Base-by-base conservation (phyloP, 30 jellyfish, hydroid and myxozoan species). In the Hydra vulgaris region DNA sequence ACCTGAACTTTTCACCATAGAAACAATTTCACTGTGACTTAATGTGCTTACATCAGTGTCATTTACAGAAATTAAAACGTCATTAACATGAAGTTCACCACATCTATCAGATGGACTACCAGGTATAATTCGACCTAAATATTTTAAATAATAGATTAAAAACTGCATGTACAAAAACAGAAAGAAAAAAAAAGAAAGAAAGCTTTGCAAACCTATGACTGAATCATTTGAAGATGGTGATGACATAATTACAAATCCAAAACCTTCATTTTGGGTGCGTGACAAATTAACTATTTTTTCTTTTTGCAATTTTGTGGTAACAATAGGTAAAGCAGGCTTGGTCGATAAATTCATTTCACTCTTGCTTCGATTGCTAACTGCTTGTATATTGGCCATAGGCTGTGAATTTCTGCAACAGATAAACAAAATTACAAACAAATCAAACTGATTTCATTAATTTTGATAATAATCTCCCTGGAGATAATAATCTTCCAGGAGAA, bases 61-160 rank as follows among this genome's bases (percentile, higher is more conserved):
- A 61, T 92, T 92, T 86, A 92, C 96, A 21, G 96, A 93, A 0
- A 92, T 76, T 27, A 92, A 71, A 22, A 86, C 82, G 74, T 92
- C 98, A 26, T 92, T 94, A 70, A 92, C 93, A 61, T 76, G 72
- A 68, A 92, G 88, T 71, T 82, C 89, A 8, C 96, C 96, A 80
- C 96, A 92, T 21, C 98, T 87, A 71, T 83, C 98, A n/a, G 98
- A 89, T 0, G 98, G 98, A 75, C 96, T 87, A 19, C 96, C 98
- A 5, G 87, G 94, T 19, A 92, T 87, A 25, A 92, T 92, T 52
- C 98, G 98, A 53, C 98, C 98, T 92, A 72, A 5, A 40, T 26
- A n/a, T n/a, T n/a, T 54, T 5, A 72, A 70, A 21, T 68, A 20
- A 68, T 15, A n/a, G 16, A 3, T 23, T n/a, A 15, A 68, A n/a